phyloP scores from a whole-genome alignment of 2,113 vertebrate species.

The Cacatua alba region DNA sequence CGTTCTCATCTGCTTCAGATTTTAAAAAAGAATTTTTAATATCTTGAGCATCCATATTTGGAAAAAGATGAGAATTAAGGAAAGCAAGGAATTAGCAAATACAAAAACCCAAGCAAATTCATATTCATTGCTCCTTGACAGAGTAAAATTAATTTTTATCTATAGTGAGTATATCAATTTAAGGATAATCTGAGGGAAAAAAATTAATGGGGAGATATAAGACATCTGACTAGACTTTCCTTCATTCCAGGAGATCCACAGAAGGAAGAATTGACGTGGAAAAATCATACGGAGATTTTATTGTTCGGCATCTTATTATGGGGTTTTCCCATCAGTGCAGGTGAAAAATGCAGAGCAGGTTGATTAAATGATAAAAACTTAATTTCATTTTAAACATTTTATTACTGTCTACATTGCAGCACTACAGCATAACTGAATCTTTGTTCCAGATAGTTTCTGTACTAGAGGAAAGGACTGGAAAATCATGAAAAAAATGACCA shows the following conservation, averaged over 20 bases:
- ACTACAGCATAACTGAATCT: background rate
- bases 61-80: background rate
- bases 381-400: background rate
- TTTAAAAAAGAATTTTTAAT: background rate
- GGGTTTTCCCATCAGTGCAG: background rate
- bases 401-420: background rate
- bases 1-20: background rate
- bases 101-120: background rate
- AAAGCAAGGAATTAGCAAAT: background rate
- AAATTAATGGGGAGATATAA: background rate
- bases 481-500: background rate
- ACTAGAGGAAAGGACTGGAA: background rate
- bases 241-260: background rate
- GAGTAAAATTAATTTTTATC: constrained; percentile 21
- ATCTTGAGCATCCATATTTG: background rate
- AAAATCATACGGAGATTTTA: background rate
- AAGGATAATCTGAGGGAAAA: background rate
- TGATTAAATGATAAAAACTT: constrained; percentile 15
- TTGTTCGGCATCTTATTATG: background rate
- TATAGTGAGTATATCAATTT: background rate
- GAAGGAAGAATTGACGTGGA: background rate
- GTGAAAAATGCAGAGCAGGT: background rate
- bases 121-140: background rate
- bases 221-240: background rate
- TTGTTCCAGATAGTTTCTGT: background rate